phyloP scores from a whole-genome alignment of 1,140 invertebrate genomes.

The Bacillus rossius region DNA sequence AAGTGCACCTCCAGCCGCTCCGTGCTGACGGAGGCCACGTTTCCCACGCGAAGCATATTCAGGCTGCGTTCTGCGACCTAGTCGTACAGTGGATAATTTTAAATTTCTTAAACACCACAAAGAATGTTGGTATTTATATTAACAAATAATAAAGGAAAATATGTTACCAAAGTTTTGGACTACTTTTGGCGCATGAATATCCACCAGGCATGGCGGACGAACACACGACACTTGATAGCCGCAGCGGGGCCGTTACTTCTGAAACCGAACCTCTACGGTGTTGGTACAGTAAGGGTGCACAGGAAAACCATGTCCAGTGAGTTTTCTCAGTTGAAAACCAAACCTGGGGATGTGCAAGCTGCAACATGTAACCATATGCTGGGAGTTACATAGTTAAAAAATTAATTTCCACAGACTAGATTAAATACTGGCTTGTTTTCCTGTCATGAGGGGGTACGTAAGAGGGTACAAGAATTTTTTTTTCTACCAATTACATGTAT shows the following conservation, averaged over 20 bases:
- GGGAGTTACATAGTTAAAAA: constrained; percentile 21
- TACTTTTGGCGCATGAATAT: not conserved
- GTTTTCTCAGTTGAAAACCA: constrained; percentile 13
- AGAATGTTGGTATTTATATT: too few species aligned
- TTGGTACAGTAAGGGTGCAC: constrained; percentile 20
- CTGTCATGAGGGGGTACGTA: constrained; percentile 20
- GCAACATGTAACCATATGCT: constrained; percentile 11
- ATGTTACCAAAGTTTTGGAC: too few species aligned
- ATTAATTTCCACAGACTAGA: constrained; percentile 16
- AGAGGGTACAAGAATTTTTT: constrained; percentile 20
- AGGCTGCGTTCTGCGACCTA: too few species aligned
- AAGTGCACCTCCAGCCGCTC: too few species aligned
- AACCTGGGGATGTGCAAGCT: constrained; percentile 1
- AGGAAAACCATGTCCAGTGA: constrained; percentile 24
- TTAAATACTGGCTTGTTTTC: constrained; percentile 12
- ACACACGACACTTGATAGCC: not conserved
- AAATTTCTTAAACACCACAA: too few species aligned
- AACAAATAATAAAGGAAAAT: too few species aligned
- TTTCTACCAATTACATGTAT: constrained; percentile 17
- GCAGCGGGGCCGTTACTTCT: constrained; percentile 9
- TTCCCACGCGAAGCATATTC: too few species aligned
- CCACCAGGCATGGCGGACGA: constrained; percentile 3
- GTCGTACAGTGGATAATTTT: too few species aligned
- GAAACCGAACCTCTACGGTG: constrained; percentile 12
- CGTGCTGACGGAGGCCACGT: too few species aligned